Conservation (phyloP, 2,797 vertebrate genomes). For the Poeciliopsis turneri region DNA sequence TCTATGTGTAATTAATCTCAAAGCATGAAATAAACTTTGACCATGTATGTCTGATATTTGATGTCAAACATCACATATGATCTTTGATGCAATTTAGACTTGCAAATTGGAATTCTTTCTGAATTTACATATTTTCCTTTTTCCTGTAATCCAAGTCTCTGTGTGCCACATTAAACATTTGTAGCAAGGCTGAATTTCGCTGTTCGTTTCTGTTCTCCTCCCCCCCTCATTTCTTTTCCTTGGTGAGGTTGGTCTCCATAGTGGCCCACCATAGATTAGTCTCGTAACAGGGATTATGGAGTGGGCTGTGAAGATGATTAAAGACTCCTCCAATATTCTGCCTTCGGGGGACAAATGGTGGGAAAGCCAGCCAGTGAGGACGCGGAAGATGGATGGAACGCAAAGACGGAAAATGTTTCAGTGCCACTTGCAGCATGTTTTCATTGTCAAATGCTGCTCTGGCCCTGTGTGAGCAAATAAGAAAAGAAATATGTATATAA, state of each 20-base stretch:
- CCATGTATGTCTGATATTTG: background rate
- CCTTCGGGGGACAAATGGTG: constrained; percentile 55
- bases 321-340: constrained; percentile 69
- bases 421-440: constrained; percentile 27
- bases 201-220: constrained; percentile 24
- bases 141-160: background rate
- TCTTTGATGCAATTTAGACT: background rate
- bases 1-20: background rate
- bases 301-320: constrained; percentile 76
- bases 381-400: constrained; percentile 33
- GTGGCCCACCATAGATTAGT: constrained; percentile 70
- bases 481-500: background rate
- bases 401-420: constrained; percentile 48
- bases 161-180: background rate
- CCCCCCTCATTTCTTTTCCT: constrained; percentile 2
- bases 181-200: background rate
- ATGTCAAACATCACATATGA: background rate
- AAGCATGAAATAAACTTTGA: background rate
- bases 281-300: constrained; percentile 73
- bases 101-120: background rate
- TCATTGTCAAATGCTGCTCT: constrained; percentile 35
- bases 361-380: constrained; percentile 35
- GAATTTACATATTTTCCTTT: background rate
- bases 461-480: constrained; percentile 36
- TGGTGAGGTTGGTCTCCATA: constrained; percentile 42